Percentiles rank a stretch among this genome's conserved stretches.
Evolutionary conservation across 2,797 vertebrate species (phyloP).

Genomic region (Periparus ater): DNA sequence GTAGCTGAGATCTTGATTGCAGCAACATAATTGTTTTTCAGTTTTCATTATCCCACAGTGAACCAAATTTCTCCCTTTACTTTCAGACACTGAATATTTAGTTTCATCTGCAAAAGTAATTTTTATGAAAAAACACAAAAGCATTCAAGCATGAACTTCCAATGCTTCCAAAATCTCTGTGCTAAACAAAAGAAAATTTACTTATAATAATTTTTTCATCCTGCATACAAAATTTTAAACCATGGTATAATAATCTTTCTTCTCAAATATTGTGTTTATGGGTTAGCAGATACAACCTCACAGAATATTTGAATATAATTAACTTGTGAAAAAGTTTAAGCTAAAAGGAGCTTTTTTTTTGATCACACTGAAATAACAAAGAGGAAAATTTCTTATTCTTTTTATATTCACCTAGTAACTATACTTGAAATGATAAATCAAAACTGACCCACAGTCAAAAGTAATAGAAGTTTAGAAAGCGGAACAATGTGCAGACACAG

Average conservation of each 20-base stretch:
- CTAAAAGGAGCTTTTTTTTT: background rate
- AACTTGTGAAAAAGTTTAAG: background rate
- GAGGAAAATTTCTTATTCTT: background rate
- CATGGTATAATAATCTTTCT: background rate
- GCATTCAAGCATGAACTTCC: slow-evolving; percentile 48
- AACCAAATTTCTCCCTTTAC: slow-evolving; percentile 32
- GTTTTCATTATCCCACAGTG: slow-evolving; percentile 70
- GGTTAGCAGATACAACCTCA: background rate
- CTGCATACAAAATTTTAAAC: background rate
- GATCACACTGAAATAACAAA: background rate
- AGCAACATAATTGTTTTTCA: slow-evolving; percentile 69
- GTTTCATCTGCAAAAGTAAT: slow-evolving; percentile 61
- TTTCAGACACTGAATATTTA: slow-evolving; percentile 62
- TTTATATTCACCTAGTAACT: background rate
- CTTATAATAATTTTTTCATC: slow-evolving; percentile 24
- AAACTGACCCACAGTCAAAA: slow-evolving; percentile 52
- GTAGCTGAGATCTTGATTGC: slow-evolving; percentile 76
- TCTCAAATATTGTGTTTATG: slow-evolving; percentile 18
- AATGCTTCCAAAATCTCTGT: slow-evolving; percentile 26
- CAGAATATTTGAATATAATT: background rate
- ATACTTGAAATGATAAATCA: slow-evolving; percentile 41
- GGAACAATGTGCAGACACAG: slow-evolving; percentile 40
- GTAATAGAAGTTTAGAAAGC: slow-evolving; percentile 39
- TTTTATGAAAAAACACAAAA: slow-evolving; percentile 46
- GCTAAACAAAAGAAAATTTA: slow-evolving; percentile 36